Conservation (phyloP, 2,888 invertebrate genomes). For the Cosmia pyralina region DNA sequence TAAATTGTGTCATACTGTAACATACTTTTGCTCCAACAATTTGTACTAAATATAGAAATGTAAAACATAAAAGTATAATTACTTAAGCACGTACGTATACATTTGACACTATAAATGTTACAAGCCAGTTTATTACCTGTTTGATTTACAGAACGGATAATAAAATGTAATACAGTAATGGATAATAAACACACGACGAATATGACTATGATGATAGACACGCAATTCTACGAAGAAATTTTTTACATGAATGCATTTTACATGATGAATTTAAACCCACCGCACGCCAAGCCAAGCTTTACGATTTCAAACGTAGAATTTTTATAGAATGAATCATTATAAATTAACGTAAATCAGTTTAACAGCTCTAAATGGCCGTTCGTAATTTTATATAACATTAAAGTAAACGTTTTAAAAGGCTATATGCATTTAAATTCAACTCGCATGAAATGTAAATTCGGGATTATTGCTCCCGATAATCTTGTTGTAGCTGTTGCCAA, state of each 20-base stretch:
- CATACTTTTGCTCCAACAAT: background rate
- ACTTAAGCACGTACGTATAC: constrained; percentile 9
- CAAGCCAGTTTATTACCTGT: constrained; percentile 65
- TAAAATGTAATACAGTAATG: constrained; percentile 78
- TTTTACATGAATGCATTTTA: constrained; percentile 63
- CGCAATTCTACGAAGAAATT: constrained; percentile 70
- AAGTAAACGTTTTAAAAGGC: constrained; percentile 47
- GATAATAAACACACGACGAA: constrained; percentile 71
- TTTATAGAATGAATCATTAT: constrained; percentile 59
- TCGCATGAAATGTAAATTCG: constrained; percentile 51
- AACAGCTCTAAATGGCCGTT: constrained; percentile 60
- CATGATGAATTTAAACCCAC: constrained; percentile 48
- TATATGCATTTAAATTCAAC: constrained; percentile 56
- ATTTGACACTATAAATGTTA: constrained; percentile 47
- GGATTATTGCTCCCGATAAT: constrained; percentile 56
- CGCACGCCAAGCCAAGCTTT: constrained; percentile 60
- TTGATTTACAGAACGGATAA: constrained; percentile 75
- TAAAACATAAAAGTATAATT: constrained; percentile 17
- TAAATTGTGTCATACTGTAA: background rate
- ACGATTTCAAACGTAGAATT: constrained; percentile 60
- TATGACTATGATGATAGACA: constrained; percentile 75
- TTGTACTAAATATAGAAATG: background rate
- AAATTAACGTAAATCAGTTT: constrained; percentile 66
- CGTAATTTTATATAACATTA: constrained; percentile 53
- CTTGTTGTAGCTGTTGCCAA: constrained; percentile 46